phyloP scores from a whole-genome alignment of 2,797 vertebrate genomes.

The Echeneis naucrates region DNA sequence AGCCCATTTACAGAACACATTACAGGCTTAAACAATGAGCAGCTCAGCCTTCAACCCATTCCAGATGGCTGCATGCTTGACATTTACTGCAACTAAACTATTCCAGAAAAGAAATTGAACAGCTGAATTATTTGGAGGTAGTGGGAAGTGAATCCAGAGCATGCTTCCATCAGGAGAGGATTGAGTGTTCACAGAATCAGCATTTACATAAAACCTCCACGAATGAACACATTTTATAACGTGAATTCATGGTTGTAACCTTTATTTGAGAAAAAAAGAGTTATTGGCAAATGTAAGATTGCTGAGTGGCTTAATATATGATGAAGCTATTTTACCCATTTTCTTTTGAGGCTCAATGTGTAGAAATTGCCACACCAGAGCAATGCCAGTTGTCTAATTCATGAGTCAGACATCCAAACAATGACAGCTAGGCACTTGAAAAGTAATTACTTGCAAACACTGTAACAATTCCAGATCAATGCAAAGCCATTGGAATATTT shows the following conservation, averaged over 20 bases:
- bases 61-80: constrained; percentile 16
- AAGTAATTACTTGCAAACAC: not conserved
- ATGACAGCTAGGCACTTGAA: constrained; percentile 6
- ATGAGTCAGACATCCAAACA: not conserved
- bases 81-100: constrained; percentile 37
- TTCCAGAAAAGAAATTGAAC: constrained; percentile 10
- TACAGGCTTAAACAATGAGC: constrained; percentile 38
- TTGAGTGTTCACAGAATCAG: not conserved
- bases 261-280: too few species aligned
- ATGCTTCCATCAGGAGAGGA: constrained; percentile 7
- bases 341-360: constrained; percentile 2
- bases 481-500: not conserved
- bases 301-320: too few species aligned
- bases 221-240: constrained; percentile 4
- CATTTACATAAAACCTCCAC: constrained; percentile 16
- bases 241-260: constrained; percentile 13
- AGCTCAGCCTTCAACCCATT: constrained; percentile 37
- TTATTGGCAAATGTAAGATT: too few species aligned
- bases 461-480: not conserved
- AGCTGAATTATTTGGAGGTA: constrained; percentile 11
- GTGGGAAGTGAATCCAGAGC: constrained; percentile 2
- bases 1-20: constrained; percentile 44
- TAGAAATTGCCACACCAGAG: constrained; percentile 1
- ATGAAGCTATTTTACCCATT: too few species aligned
- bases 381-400: not conserved